Base-by-base conservation (phyloP, 2,113 vertebrate genomes). In the Calyptommatus sinebrachiatus region DNA sequence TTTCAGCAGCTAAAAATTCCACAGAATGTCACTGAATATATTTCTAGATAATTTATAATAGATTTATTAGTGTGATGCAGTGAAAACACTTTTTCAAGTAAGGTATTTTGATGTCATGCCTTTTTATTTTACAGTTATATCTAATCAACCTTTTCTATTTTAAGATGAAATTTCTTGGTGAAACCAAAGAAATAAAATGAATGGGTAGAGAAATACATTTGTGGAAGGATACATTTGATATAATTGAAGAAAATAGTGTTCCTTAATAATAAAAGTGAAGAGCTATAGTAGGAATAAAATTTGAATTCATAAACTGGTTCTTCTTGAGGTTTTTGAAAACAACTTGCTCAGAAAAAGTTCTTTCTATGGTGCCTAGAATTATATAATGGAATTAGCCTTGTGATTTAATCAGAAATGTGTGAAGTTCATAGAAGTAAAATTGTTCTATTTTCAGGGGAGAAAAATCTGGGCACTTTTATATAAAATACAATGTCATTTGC, bases 341-440 rank as follows among this genome's bases (percentile, higher is more conserved):
- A 72, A 0, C 16, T 45, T 72, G 0, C 8, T 68, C 8, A 28
- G 22, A 31, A 31, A 35, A 62, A 45, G 9, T 81, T 78, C 14
- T 74, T 76, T 12, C 1, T 50, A 0, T 1, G 2, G 0, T 29
- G 26, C 1, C 61, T 29, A 46, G 29, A 75, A 12, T 61, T 67
- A 9, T 71, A 12, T 62, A 60, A 57, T 68, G 28, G 65, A 68
- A 41, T 6, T 24, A 76, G 20, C 48, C 9, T 29, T 26, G 48
- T 29, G 31, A 60, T 26, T n/a, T 46, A 76, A 41, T 16, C 41
- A 41, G 16, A 5, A 14, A 73, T 46, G 62, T 50, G 9, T 50
- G 48, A 14, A 50, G 3, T 9, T 14, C 12, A 41, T 41, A 41
- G 35, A 41, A 41, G 35, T 41, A 41, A 41, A 41, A 41, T 50